Conservation (phyloP, 2,797 vertebrate species). For the Sternarchorhynchus goeldii region DNA sequence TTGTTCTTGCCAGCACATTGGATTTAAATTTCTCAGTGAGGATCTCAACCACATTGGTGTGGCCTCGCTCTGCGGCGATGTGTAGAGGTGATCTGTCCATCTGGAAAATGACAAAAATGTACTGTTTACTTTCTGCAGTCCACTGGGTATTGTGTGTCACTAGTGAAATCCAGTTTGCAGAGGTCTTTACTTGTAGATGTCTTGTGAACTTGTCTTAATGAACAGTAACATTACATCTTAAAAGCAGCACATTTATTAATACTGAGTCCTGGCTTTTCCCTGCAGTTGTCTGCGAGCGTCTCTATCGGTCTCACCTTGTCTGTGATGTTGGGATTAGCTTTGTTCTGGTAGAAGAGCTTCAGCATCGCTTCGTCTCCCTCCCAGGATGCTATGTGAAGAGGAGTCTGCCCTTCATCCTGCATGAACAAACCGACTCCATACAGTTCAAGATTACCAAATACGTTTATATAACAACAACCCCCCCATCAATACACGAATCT, state of each 20-base stretch:
- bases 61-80: constrained; percentile 65
- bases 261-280: background rate
- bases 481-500: no score
- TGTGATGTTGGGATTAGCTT: constrained; percentile 56
- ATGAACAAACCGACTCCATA: constrained; percentile 33
- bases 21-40: constrained; percentile 67
- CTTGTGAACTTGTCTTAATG: no score
- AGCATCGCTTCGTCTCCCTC: constrained; percentile 59
- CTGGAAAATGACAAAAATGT: constrained; percentile 57
- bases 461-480: background rate
- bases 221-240: no score
- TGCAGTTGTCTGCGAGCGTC: no score
- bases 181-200: no score
- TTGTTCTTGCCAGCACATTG: constrained; percentile 66
- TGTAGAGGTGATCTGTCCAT: constrained; percentile 65
- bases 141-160: background rate
- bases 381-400: constrained; percentile 52
- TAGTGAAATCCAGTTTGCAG: background rate
- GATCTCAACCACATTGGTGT: constrained; percentile 62
- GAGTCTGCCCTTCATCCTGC: constrained; percentile 57
- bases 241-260: no score
- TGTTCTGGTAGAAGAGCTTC: constrained; percentile 59
- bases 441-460: background rate
- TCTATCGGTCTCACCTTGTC: constrained; percentile 51
- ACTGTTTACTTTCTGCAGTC: background rate